Evolutionary conservation across 2,797 vertebrate species (phyloP).

Genomic region (Limosa lapponica): DNA sequence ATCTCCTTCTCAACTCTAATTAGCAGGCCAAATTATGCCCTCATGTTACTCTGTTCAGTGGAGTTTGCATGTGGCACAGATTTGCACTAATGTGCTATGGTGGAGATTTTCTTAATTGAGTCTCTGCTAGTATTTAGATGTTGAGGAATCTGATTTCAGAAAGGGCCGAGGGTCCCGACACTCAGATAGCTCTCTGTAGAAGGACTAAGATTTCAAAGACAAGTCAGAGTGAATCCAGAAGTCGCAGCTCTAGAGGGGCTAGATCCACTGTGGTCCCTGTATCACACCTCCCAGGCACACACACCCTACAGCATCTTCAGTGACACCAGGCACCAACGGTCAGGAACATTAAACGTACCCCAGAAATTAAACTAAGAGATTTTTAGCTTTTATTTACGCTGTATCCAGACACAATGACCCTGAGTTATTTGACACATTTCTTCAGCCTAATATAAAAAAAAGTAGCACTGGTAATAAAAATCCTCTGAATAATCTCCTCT

Average conservation of each 20-base stretch:
- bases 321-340: not conserved
- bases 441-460: not conserved
- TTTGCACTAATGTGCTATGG: not conserved
- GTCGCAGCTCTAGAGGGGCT: not conserved
- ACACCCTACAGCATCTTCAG: not conserved
- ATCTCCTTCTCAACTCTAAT: slow-evolving; percentile 19
- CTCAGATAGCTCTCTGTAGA: not conserved
- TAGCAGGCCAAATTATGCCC: slow-evolving; percentile 9
- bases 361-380: not conserved
- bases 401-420: not conserved
- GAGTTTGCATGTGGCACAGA: not conserved
- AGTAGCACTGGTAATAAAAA: not conserved
- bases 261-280: not conserved
- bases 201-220: not conserved
- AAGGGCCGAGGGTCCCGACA: not conserved
- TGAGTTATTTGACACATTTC: not conserved
- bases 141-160: not conserved
- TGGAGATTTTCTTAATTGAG: not conserved
- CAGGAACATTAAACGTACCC: not conserved
- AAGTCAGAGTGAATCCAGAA: not conserved
- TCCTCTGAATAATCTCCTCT: not conserved
- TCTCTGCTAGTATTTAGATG: not conserved
- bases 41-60: not conserved
- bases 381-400: not conserved
- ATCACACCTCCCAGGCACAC: not conserved